Percentiles rank a stretch among this genome's conserved stretches.
Conservation (phyloP, 2,113 vertebrate species). For the Daboia siamensis region DNA sequence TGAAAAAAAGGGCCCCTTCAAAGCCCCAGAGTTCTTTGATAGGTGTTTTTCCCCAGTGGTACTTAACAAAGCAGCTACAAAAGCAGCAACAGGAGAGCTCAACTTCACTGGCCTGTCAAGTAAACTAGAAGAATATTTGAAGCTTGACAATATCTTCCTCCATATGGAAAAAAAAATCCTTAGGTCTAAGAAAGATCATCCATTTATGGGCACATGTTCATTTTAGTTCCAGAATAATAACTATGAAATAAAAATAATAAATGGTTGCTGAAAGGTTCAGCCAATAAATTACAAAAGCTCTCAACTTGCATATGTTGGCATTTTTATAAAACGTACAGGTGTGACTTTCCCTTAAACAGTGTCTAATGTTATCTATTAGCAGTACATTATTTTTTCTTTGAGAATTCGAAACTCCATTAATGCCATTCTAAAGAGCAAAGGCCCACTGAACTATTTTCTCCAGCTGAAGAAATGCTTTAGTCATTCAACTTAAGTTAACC, state of each 20-base stretch:
- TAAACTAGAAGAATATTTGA: background rate
- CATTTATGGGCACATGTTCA: conserved; percentile 44
- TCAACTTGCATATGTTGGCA: conserved; percentile 47
- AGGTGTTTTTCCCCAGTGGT: background rate
- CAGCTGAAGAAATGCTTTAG: conserved; percentile 17
- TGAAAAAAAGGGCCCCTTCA: background rate
- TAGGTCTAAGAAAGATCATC: conserved; percentile 21
- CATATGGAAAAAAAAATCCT: background rate
- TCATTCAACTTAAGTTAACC: conserved; percentile 21
- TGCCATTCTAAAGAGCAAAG: conserved; percentile 5
- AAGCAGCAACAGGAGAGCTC: background rate
- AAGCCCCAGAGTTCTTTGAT: background rate
- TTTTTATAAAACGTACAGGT: conserved; percentile 49
- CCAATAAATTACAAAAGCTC: conserved; percentile 48
- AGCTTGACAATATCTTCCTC: conserved; percentile 3
- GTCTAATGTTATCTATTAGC: conserved; percentile 26
- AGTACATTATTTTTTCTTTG: conserved; percentile 4
- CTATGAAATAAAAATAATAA: conserved; percentile 49
- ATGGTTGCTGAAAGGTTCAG: conserved; percentile 39
- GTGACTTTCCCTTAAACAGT: conserved; percentile 35
- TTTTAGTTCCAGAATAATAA: conserved; percentile 39
- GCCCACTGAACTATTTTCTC: conserved; percentile 1
- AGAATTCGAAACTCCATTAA: conserved; percentile 39
- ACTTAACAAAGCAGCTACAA: background rate
- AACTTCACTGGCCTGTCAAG: background rate